A percentile compares a stretch with the other conserved stretches of the same genome.
phyloP scores from a whole-genome alignment of 2,888 invertebrate species.

The Ceraclea dissimilis region DNA sequence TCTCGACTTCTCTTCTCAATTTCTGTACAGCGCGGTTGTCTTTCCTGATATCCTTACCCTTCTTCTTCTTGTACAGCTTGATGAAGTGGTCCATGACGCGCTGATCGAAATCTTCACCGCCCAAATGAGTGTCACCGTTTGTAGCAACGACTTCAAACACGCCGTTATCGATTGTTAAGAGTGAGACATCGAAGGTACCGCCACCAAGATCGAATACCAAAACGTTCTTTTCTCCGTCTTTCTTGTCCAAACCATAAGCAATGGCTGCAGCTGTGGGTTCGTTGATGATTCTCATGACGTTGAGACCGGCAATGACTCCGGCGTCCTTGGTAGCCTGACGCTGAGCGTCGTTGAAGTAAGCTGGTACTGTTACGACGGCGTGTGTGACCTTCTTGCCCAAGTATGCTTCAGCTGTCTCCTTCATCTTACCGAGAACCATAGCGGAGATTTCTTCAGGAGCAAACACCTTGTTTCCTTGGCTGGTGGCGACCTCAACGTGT shows the following conservation, averaged over 20 bases:
- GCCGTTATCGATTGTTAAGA: slow-evolving; percentile 96
- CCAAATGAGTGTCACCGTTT: slow-evolving; percentile 94
- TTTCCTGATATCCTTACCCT: slow-evolving; percentile 93
- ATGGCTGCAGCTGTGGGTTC: slow-evolving; percentile 97
- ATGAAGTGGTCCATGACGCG: slow-evolving; percentile 98
- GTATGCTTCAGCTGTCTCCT: slow-evolving; percentile 97
- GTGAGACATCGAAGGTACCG: slow-evolving; percentile 98
- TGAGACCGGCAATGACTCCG: slow-evolving; percentile 87
- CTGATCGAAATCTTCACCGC: slow-evolving; percentile 99
- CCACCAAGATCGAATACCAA: slow-evolving; percentile 98
- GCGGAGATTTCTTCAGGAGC: slow-evolving; percentile 99
- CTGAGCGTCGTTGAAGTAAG: slow-evolving; percentile 99
- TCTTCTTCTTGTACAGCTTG: slow-evolving; percentile 97
- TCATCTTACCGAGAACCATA: slow-evolving; percentile 97
- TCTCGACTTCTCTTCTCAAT: slow-evolving; percentile 93
- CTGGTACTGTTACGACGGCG: slow-evolving; percentile 88
- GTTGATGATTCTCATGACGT: slow-evolving; percentile 94
- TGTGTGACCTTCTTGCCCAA: slow-evolving; percentile 80
- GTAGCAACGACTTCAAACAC: slow-evolving; percentile 93
- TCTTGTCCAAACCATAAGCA: slow-evolving; percentile 95
- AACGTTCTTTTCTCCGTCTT: slow-evolving; percentile 96
- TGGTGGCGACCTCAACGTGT: slow-evolving; percentile 78
- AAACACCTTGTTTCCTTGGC: slow-evolving; percentile 82
- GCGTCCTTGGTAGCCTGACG: slow-evolving; percentile 99
- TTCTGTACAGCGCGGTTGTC: slow-evolving; percentile 94